Conservation (phyloP, 2,113 vertebrate genomes). For the Casuarius casuarius region DNA sequence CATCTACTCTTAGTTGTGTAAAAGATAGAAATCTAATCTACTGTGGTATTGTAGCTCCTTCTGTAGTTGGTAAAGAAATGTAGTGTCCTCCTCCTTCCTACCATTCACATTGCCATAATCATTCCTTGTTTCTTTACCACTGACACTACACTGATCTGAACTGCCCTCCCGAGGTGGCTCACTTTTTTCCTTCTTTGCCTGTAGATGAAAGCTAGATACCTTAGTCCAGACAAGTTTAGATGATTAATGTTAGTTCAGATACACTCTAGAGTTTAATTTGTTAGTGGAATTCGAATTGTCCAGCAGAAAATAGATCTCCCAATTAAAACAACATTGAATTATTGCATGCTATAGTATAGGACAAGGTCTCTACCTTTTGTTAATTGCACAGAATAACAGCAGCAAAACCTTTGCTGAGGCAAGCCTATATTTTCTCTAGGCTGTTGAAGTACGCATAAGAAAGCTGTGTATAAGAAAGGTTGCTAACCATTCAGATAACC, state of each 20-base stretch:
- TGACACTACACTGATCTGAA: background rate
- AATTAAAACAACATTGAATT: background rate
- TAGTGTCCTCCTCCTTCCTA: background rate
- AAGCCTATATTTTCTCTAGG: background rate
- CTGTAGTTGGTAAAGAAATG: background rate
- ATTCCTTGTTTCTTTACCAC: accelerated
- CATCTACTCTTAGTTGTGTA: background rate
- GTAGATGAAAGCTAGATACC: background rate
- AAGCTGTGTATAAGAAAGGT: background rate
- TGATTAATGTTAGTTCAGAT: background rate
- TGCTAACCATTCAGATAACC: background rate
- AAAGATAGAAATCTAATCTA: background rate
- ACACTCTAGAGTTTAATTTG: background rate
- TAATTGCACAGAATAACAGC: background rate
- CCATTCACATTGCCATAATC: background rate
- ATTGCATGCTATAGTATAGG: background rate
- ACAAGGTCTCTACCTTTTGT: background rate
- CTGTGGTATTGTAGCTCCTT: background rate
- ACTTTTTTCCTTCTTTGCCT: background rate
- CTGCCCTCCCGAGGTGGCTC: background rate
- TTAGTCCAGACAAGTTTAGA: background rate
- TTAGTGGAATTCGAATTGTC: background rate
- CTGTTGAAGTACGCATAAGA: background rate
- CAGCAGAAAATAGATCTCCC: background rate
- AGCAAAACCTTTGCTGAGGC: background rate